phyloP scores from a whole-genome alignment of 35 echinoderm and acorn worm species.

The Apostichopus japonicus region DNA sequence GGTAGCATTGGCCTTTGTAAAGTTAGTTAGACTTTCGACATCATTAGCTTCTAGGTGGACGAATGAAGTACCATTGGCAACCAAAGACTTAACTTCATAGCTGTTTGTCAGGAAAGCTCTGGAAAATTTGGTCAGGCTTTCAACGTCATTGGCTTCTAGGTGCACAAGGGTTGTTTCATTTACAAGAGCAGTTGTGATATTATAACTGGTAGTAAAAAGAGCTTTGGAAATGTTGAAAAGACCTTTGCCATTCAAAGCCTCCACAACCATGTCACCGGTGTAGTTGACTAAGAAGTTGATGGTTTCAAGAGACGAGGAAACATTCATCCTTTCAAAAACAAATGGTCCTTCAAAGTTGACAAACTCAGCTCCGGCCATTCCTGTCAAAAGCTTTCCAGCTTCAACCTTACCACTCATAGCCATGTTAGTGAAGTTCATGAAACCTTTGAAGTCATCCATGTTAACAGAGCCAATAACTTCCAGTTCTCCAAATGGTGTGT shows the following conservation, averaged over 20 bases:
- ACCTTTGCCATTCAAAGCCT: background rate
- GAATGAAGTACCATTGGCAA: constrained; percentile 27
- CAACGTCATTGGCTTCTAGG: constrained; percentile 5
- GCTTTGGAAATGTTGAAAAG: constrained; percentile 20
- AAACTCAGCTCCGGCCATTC: background rate
- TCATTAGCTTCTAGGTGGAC: background rate
- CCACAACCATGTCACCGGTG: background rate
- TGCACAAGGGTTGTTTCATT: constrained; percentile 12
- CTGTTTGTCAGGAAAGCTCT: background rate
- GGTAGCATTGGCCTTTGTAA: constrained; percentile 29
- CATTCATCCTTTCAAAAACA: constrained; percentile 5
- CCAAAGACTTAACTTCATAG: background rate
- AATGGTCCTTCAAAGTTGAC: constrained; percentile 33
- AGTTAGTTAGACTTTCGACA: background rate
- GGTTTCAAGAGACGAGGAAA: background rate
- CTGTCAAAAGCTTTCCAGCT: constrained; percentile 12
- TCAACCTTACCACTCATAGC: background rate
- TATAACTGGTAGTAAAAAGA: background rate
- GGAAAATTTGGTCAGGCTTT: background rate
- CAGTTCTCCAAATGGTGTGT: background rate
- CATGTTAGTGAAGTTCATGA: constrained; percentile 24
- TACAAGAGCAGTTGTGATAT: constrained; percentile 7
- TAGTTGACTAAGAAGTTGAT: background rate
- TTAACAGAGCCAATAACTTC: background rate
- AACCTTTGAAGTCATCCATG: constrained; percentile 2